phyloP scores from a whole-genome alignment of 2,797 vertebrate genomes.

The Triplophysa yarkandensis region DNA sequence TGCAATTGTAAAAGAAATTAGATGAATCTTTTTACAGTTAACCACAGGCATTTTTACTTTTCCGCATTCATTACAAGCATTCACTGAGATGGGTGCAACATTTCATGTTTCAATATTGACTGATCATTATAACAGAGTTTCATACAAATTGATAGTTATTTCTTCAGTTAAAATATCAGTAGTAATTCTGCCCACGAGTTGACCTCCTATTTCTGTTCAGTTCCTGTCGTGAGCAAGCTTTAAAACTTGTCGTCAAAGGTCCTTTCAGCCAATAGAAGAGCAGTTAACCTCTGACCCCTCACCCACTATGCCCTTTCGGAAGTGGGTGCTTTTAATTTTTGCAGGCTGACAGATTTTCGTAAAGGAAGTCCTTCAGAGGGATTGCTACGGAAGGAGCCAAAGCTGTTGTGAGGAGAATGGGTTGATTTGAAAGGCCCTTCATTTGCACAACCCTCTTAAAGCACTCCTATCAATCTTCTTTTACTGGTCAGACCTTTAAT shows the following conservation, averaged over 20 bases:
- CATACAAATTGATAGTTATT: conserved; percentile 68
- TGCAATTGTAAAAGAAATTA: not conserved
- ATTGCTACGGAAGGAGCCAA: conserved; percentile 38
- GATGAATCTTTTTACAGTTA: not conserved
- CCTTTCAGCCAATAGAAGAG: conserved; percentile 68
- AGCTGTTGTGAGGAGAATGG: conserved; percentile 32
- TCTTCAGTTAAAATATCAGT: conserved; percentile 69
- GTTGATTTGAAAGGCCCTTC: conserved; percentile 43
- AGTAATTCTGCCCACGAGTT: conserved; percentile 61
- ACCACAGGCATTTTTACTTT: not conserved
- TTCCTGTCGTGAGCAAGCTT: conserved; percentile 59
- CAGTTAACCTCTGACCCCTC: conserved; percentile 77
- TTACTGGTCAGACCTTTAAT: conserved; percentile 63
- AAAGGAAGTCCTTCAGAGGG: conserved; percentile 60
- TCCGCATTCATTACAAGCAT: not conserved
- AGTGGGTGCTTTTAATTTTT: conserved; percentile 70
- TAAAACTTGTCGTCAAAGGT: conserved; percentile 73
- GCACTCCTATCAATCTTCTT: conserved; percentile 55
- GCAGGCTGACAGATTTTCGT: conserved; percentile 69
- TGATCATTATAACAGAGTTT: not conserved
- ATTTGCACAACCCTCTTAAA: conserved; percentile 51
- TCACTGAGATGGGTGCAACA: not conserved
- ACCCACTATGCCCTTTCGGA: conserved; percentile 65
- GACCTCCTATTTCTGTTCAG: conserved; percentile 59
- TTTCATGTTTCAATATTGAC: not conserved